These are phyloP conservation scores for Lithobius niger DNA, from an alignment of 1,140 invertebrate genomes.

Conservation along the genomic window DNA sequence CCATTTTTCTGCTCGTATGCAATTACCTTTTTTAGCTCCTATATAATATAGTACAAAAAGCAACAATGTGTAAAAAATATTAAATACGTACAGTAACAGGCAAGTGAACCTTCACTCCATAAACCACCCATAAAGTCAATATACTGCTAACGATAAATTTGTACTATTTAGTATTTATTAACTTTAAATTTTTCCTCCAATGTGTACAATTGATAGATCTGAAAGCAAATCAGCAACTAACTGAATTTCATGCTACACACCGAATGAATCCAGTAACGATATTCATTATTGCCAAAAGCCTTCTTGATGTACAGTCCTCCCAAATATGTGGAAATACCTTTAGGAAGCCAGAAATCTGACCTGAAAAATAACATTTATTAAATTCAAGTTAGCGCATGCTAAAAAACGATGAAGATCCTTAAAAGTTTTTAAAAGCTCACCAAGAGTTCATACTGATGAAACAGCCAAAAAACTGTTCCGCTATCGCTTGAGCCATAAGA, in stretches of 20 bases:
- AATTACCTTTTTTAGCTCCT: constrained; percentile 63
- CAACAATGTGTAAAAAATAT: too few relatives aligned
- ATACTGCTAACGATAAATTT: too few relatives aligned
- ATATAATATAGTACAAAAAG: too few relatives aligned
- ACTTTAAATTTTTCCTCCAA: too few relatives aligned
- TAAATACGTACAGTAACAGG: too few relatives aligned
- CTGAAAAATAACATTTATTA: constrained; percentile 6
- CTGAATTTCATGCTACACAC: too few relatives aligned
- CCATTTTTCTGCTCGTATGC: constrained; percentile 90
- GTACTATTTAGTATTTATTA: too few relatives aligned
- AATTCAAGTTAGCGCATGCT: not conserved
- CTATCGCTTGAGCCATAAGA: constrained; percentile 84
- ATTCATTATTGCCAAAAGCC: constrained; percentile 97
- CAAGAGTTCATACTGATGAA: constrained; percentile 95
- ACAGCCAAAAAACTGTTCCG: constrained; percentile 96
- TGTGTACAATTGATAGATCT: too few relatives aligned
- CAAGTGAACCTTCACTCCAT: too few relatives aligned
- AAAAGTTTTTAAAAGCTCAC: constrained; percentile 30
- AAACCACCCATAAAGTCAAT: too few relatives aligned
- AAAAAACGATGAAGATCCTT: not conserved
- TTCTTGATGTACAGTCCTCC: constrained; percentile 88
- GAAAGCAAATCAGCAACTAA: too few relatives aligned
- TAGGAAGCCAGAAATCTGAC: constrained; percentile 86
- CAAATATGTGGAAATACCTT: constrained; percentile 86
- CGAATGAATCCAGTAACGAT: constrained; percentile 75